Conservation (phyloP, 2,888 invertebrate genomes). For the Pyrrhia umbra region DNA sequence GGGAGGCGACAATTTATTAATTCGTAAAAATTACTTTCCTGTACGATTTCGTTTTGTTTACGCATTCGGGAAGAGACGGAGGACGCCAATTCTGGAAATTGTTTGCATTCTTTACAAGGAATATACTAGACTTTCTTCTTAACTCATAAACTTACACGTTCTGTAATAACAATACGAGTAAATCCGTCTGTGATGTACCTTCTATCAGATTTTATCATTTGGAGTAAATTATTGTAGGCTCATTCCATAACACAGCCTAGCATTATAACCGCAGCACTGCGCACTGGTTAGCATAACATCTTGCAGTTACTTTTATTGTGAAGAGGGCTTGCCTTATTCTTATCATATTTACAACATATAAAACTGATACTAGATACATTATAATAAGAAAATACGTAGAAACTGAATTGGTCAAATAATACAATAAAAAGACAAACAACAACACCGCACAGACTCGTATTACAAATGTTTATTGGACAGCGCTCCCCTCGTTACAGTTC, state of each 20-base stretch:
- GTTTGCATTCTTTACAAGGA: background rate
- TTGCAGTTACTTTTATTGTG: background rate
- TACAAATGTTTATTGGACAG: conserved; percentile 54
- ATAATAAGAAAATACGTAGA: background rate
- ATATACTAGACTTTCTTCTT: background rate
- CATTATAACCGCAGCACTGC: background rate
- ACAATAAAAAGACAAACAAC: conserved; percentile 25
- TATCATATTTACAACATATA: background rate
- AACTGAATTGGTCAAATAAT: background rate
- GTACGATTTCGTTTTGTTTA: conserved; percentile 56
- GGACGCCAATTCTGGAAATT: conserved; percentile 17
- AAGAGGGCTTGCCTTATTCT: background rate
- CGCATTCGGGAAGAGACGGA: conserved; percentile 21
- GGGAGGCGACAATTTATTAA: conserved; percentile 83
- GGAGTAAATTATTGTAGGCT: background rate
- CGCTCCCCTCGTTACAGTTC: conserved; percentile 53
- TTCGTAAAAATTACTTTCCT: conserved; percentile 78
- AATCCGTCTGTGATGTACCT: background rate
- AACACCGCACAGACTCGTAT: conserved; percentile 24
- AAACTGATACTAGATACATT: background rate
- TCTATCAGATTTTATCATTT: no score
- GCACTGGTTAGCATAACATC: no score
- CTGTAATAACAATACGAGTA: background rate
- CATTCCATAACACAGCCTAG: background rate
- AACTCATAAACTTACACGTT: background rate